Evolutionary conservation across 1,140 invertebrate species (phyloP).

Genomic region (Acromyrmex heyeri): DNA sequence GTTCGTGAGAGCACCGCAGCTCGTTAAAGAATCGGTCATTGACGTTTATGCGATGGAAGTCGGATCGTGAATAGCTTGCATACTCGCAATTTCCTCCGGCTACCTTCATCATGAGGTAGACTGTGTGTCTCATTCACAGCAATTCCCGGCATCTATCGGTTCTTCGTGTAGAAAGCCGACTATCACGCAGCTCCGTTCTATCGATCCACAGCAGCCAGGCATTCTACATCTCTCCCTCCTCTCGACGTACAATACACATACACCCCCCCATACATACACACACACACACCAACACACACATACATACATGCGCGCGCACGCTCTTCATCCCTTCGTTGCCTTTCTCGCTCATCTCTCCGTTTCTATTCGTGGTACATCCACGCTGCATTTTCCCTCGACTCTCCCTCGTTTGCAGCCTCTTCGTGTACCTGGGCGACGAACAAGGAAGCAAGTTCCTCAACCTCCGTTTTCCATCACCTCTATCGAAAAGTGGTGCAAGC

Average conservation of each 20-base stretch:
- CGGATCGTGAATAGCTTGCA: not conserved
- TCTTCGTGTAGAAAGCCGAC: constrained; percentile 69
- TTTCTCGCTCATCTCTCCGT: constrained; percentile 1
- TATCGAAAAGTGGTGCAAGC: constrained; percentile 11
- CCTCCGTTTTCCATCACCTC: constrained; percentile 33
- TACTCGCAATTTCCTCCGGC: constrained; percentile 45
- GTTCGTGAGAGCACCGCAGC: not conserved
- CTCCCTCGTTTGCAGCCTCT: not conserved
- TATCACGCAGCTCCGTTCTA: constrained; percentile 79
- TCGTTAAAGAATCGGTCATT: constrained; percentile 13
- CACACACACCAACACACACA: no score
- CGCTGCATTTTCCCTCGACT: not conserved
- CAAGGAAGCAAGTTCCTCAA: constrained; percentile 46
- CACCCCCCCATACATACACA: not conserved
- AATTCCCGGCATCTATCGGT: constrained; percentile 68
- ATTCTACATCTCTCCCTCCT: constrained; percentile 59
- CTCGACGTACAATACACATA: not conserved
- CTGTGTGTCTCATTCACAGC: constrained; percentile 66
- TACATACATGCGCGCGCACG: no score
- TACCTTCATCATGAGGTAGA: constrained; percentile 42
- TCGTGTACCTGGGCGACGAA: constrained; percentile 31
- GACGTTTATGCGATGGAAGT: constrained; percentile 1
- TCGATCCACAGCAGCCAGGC: constrained; percentile 75
- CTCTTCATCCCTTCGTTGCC: not conserved
- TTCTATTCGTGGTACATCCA: constrained; percentile 24